Percentiles rank a stretch among this genome's conserved stretches.
Conservation (phyloP, 1,140 invertebrate genomes). For the Zaprionus africanus region DNA sequence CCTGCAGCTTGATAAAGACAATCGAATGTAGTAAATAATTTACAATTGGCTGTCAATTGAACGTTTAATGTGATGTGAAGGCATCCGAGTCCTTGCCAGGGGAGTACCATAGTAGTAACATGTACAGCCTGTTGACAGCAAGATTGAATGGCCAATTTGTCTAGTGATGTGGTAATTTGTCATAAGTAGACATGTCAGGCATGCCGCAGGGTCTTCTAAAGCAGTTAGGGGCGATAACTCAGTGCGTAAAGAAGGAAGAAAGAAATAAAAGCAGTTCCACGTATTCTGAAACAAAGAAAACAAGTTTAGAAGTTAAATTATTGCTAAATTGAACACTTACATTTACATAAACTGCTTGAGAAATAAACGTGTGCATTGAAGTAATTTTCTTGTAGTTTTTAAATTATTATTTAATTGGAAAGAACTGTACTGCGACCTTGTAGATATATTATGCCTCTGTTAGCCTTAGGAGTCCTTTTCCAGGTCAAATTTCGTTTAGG, state of each 20-base stretch:
- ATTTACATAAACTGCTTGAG: background rate
- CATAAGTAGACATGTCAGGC: conserved; percentile 13
- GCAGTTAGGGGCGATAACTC: background rate
- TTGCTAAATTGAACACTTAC: background rate
- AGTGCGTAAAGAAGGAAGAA: too few relatives aligned
- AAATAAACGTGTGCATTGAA: background rate
- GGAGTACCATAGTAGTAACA: background rate
- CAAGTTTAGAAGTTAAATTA: background rate
- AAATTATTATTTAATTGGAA: too few relatives aligned
- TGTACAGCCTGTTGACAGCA: conserved; percentile 50
- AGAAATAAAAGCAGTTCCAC: background rate
- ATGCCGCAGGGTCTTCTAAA: background rate
- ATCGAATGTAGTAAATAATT: conserved; percentile 67
- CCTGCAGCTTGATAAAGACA: conserved; percentile 32
- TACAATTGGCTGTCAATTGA: conserved; percentile 68
- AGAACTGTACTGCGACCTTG: too few relatives aligned
- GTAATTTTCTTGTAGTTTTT: background rate
- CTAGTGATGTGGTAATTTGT: conserved; percentile 53
- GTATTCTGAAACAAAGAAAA: background rate
- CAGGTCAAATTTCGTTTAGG: too few relatives aligned
- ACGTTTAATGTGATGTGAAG: conserved; percentile 33
- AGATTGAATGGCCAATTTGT: conserved; percentile 68
- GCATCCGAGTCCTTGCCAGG: background rate
- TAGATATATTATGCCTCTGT: too few relatives aligned
- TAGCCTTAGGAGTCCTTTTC: too few relatives aligned